A percentile compares a stretch with the other conserved stretches of the same genome.
phyloP scores from a whole-genome alignment of 2,113 vertebrate genomes.

The Meles meles region DNA sequence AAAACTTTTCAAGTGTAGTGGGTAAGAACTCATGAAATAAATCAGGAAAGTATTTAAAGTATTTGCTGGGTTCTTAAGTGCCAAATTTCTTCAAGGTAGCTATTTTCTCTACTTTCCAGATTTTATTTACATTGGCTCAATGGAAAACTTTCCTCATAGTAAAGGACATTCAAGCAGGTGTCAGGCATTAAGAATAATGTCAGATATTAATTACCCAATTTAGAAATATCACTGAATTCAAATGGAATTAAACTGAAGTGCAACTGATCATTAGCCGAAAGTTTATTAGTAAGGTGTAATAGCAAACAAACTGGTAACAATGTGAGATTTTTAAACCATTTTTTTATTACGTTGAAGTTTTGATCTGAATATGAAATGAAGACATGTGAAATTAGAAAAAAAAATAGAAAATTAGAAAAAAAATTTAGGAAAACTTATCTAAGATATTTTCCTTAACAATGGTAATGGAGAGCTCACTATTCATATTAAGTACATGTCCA shows the following conservation, averaged over 20 bases:
- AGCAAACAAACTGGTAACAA: slow-evolving; percentile 65
- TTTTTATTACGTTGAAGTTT: not conserved
- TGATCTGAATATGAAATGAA: slow-evolving; percentile 56
- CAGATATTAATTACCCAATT: slow-evolving; percentile 73
- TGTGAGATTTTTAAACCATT: slow-evolving; percentile 22
- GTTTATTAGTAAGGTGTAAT: slow-evolving; percentile 70
- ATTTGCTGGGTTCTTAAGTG: slow-evolving; percentile 68
- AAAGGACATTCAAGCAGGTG: slow-evolving; percentile 79
- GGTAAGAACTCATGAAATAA: not conserved
- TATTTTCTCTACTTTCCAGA: slow-evolving; percentile 76
- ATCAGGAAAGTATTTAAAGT: slow-evolving; percentile 55
- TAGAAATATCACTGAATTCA: slow-evolving; percentile 74
- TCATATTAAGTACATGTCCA: not conserved
- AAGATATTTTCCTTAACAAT: not conserved
- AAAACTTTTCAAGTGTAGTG: not conserved
- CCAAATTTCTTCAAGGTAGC: slow-evolving; percentile 75
- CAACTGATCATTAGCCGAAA: slow-evolving; percentile 64
- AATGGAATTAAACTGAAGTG: slow-evolving; percentile 64
- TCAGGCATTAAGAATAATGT: slow-evolving; percentile 76
- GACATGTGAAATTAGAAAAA: not conserved
- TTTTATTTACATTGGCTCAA: slow-evolving; percentile 81
- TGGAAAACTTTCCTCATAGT: slow-evolving; percentile 75
- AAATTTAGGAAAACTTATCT: not conserved
- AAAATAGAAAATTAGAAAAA: not conserved
- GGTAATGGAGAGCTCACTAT: not conserved